These are phyloP conservation scores for Scaptomyza cyrtandrae DNA, from an alignment of 2,888 invertebrate species.

Conservation along the genomic window DNA sequence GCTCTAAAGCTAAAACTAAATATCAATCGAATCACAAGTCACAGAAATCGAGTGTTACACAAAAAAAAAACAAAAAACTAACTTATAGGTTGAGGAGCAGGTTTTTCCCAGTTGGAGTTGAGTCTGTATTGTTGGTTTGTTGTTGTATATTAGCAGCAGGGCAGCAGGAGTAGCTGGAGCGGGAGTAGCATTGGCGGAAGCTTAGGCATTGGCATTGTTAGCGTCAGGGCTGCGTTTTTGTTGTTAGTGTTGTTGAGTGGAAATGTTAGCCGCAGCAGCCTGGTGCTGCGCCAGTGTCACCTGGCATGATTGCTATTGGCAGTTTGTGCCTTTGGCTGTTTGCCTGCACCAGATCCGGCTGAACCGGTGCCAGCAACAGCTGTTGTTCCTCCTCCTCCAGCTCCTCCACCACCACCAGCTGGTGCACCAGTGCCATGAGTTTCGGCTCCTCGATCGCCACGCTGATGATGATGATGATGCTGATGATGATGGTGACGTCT, in stretches of 20 bases:
- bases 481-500: conserved; percentile 81
- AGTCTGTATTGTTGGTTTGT: conserved; percentile 11
- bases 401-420: conserved; percentile 18
- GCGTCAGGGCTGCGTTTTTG: conserved; percentile 40
- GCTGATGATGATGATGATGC: conserved; percentile 71
- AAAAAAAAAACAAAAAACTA: conserved; percentile 3
- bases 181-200: conserved; percentile 36
- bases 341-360: conserved; percentile 63
- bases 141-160: conserved; percentile 70
- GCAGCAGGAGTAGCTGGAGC: conserved; percentile 30
- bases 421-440: conserved; percentile 51
- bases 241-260: conserved; percentile 8
- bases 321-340: conserved; percentile 80
- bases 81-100: conserved; percentile 20
- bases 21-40: conserved; percentile 52
- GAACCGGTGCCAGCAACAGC: conserved; percentile 30
- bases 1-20: conserved; percentile 65
- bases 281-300: conserved; percentile 81
- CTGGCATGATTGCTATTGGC: conserved; percentile 80
- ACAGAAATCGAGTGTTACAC: conserved; percentile 57
- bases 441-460: conserved; percentile 62
- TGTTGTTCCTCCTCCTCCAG: conserved; percentile 11
- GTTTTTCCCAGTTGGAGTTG: conserved; percentile 14
- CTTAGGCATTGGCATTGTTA: conserved; percentile 30
- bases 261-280: conserved; percentile 51